These are phyloP conservation scores for Rotaria macrura DNA, from an alignment of 2,888 invertebrate species.

Conservation along the genomic window DNA sequence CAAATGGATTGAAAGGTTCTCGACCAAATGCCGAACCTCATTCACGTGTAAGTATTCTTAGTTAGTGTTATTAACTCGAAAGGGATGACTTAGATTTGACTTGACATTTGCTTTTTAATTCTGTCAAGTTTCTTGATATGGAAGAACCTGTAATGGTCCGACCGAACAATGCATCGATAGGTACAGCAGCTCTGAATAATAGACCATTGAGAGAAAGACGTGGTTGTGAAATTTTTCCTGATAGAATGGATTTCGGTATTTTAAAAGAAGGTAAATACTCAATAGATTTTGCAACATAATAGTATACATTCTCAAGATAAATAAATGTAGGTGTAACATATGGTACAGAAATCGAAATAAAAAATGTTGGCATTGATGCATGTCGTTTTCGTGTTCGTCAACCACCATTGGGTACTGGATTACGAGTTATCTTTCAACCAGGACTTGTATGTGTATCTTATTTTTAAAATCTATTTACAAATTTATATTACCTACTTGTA, in stretches of 20 bases:
- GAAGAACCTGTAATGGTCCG: conserved; percentile 46
- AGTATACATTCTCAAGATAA: too few relatives aligned
- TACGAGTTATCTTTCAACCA: conserved; percentile 44
- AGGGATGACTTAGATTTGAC: too few relatives aligned
- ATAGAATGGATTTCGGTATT: conserved; percentile 46
- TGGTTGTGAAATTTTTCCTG: conserved; percentile 45
- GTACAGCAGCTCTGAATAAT: conserved; percentile 39
- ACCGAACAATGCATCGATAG: conserved; percentile 37
- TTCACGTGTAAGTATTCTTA: conserved; percentile 38
- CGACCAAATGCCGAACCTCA: conserved; percentile 43
- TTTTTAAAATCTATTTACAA: too few relatives aligned
- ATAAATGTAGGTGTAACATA: conserved; percentile 42
- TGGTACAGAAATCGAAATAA: conserved; percentile 41
- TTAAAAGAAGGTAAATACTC: conserved; percentile 41
- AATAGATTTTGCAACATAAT: not conserved
- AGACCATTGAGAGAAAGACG: conserved; percentile 39
- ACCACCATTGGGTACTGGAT: conserved; percentile 48
- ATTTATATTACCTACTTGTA: not conserved
- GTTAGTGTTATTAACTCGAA: too few relatives aligned
- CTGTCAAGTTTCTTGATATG: conserved; percentile 40
- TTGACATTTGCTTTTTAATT: not conserved
- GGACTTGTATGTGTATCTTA: conserved; percentile 42
- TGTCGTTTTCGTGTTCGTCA: conserved; percentile 48
- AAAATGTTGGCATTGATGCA: conserved; percentile 48
- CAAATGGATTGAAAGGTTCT: conserved; percentile 42